Percentiles rank a stretch among this genome's conserved stretches.
phyloP scores from a whole-genome alignment of 2,888 invertebrate genomes.

The Lapara coniferarum region DNA sequence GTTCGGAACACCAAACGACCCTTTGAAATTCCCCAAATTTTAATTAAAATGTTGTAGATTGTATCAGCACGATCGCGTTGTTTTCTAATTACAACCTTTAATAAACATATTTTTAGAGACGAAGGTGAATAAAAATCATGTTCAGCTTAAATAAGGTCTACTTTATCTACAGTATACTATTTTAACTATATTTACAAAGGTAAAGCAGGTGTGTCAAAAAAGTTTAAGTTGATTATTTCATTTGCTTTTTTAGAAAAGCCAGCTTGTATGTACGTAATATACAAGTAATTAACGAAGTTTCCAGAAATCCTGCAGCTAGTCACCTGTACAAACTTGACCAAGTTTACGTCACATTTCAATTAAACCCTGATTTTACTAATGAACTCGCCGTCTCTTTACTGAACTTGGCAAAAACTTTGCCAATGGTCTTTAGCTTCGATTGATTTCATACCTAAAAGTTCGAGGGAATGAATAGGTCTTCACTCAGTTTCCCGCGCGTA shows the following conservation, averaged over 20 bases:
- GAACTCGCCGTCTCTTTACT: slow-evolving; percentile 52
- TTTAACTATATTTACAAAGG: not conserved
- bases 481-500: not conserved
- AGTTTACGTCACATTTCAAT: slow-evolving; percentile 69
- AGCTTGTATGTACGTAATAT: not conserved
- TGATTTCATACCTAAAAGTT: slow-evolving; percentile 46
- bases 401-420: slow-evolving; percentile 60
- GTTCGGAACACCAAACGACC: slow-evolving; percentile 56
- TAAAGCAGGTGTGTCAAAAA: not conserved
- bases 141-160: not conserved
- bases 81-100: slow-evolving; percentile 14
- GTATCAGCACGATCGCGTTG: slow-evolving; percentile 43
- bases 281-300: slow-evolving; percentile 43
- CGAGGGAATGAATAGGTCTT: slow-evolving; percentile 1
- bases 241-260: slow-evolving; percentile 12
- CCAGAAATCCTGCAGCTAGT: slow-evolving; percentile 35
- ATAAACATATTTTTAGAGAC: slow-evolving; percentile 1
- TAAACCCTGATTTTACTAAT: slow-evolving; percentile 65
- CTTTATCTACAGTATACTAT: not conserved
- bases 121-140: not conserved
- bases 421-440: slow-evolving; percentile 48
- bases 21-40: slow-evolving; percentile 68
- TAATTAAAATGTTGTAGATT: slow-evolving; percentile 70
- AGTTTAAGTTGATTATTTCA: slow-evolving; percentile 3
- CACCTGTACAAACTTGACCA: slow-evolving; percentile 45